Evolutionary conservation across 2,888 invertebrate genomes (phyloP).

Genomic region (Drosophila merina): DNA sequence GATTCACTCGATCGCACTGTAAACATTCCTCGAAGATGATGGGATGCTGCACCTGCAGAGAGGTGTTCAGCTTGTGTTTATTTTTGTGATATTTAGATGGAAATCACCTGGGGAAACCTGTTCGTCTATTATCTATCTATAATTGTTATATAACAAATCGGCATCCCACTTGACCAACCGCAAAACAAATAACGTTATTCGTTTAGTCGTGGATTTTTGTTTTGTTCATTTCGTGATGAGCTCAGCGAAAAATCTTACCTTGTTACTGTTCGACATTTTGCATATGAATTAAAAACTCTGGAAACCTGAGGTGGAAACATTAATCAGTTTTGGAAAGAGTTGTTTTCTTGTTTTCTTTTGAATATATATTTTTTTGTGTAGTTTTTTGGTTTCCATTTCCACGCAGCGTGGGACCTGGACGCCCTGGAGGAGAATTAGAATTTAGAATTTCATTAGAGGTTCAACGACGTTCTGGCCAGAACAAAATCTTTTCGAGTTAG

Average conservation of each 20-base stretch:
- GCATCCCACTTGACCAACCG: conserved; percentile 14
- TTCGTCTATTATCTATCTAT: conserved; percentile 39
- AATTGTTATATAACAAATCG: conserved; percentile 46
- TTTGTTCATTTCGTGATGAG: conserved; percentile 35
- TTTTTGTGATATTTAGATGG: conserved; percentile 12
- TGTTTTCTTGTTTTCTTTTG: conserved; percentile 21
- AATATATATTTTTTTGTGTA: conserved; percentile 1
- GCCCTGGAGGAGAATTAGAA: not conserved
- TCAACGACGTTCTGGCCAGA: conserved; percentile 25
- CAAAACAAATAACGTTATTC: conserved; percentile 10
- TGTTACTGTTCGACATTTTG: conserved; percentile 56
- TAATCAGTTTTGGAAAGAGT: conserved; percentile 58
- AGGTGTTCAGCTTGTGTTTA: conserved; percentile 13
- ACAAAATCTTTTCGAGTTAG: conserved; percentile 25
- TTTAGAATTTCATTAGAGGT: conserved; percentile 5
- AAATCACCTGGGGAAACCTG: conserved; percentile 33
- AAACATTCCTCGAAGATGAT: conserved; percentile 4
- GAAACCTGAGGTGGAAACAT: conserved; percentile 66
- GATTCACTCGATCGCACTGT: conserved; percentile 16
- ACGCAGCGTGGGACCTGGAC: conserved; percentile 36
- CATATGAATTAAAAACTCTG: conserved; percentile 71
- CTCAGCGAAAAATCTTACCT: conserved; percentile 46
- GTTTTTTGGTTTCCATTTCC: conserved; percentile 30
- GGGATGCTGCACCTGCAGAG: conserved; percentile 33
- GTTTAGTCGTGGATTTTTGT: not conserved